A percentile compares a stretch with the other conserved stretches of the same genome.
Conservation (phyloP, 2,888 invertebrate species). For the Lysandra coridon region DNA sequence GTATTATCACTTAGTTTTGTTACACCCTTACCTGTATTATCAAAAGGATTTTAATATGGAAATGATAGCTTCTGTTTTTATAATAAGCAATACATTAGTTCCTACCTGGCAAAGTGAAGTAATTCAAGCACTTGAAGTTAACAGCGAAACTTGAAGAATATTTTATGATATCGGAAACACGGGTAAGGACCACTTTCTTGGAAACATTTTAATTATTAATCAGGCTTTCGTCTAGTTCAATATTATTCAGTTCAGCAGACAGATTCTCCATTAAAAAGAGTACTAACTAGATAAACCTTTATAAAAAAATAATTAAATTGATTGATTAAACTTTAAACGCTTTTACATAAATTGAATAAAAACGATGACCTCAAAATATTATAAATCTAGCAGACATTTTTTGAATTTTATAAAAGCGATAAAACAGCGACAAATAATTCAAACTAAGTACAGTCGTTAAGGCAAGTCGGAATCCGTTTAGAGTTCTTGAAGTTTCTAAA, state of each 20-base stretch:
- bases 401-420: neutral
- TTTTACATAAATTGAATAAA: neutral
- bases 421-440: neutral
- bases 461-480: neutral
- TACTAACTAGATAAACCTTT: neutral
- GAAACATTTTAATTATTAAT: neutral
- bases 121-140: constrained; percentile 4
- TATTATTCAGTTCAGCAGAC: neutral
- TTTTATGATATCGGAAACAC: neutral
- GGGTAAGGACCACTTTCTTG: neutral
- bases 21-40: too few relatives aligned
- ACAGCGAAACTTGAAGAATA: neutral
- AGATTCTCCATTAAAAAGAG: neutral
- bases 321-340: neutral
- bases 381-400: neutral
- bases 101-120: neutral
- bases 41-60: too few relatives aligned
- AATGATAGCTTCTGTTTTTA: too few relatives aligned
- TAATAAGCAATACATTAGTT: too few relatives aligned
- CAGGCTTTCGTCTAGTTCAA: neutral
- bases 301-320: neutral
- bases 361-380: neutral
- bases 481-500: neutral
- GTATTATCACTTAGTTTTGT: too few relatives aligned
- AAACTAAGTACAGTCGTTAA: neutral